Evolutionary conservation across 2,888 invertebrate species (phyloP).

Genomic region (Spatulosminthurus flaviceps): DNA sequence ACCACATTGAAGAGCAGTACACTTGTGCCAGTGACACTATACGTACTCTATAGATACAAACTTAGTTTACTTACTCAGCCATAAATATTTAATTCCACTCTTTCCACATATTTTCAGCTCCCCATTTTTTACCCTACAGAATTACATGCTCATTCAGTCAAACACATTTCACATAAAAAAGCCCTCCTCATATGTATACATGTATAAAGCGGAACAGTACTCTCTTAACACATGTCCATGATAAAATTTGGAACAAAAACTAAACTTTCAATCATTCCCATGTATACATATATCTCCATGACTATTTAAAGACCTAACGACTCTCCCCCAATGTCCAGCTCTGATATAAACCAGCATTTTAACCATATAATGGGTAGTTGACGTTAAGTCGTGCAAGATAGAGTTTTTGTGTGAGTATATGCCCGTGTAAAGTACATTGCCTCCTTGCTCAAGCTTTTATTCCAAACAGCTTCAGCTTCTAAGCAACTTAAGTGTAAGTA

Average conservation of each 20-base stretch:
- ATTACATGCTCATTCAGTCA: no score
- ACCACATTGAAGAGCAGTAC: neutral
- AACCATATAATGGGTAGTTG: slow-evolving; percentile 16
- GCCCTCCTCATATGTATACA: neutral
- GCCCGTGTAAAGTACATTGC: slow-evolving; percentile 30
- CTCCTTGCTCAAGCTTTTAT: neutral
- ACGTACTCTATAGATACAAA: neutral
- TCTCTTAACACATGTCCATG: neutral
- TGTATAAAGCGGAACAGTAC: neutral
- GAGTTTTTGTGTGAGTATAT: slow-evolving; percentile 1
- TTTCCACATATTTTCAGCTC: neutral
- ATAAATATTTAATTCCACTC: neutral
- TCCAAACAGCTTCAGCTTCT: neutral
- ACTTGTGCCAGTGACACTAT: slow-evolving; percentile 8
- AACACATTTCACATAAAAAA: no score
- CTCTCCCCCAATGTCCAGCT: no score
- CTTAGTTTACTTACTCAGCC: slow-evolving; percentile 4
- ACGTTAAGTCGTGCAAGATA: slow-evolving; percentile 20
- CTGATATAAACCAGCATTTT: neutral
- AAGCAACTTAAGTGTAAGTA: neutral
- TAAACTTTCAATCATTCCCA: neutral
- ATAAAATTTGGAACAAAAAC: slow-evolving; percentile 6
- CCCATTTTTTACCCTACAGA: no score
- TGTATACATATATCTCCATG: neutral
- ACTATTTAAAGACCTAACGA: no score